Evolutionary conservation across 2,888 invertebrate species (phyloP), one percentile per base, ranked within the genome.

Genomic region (Ariolimax columbianus): DNA sequence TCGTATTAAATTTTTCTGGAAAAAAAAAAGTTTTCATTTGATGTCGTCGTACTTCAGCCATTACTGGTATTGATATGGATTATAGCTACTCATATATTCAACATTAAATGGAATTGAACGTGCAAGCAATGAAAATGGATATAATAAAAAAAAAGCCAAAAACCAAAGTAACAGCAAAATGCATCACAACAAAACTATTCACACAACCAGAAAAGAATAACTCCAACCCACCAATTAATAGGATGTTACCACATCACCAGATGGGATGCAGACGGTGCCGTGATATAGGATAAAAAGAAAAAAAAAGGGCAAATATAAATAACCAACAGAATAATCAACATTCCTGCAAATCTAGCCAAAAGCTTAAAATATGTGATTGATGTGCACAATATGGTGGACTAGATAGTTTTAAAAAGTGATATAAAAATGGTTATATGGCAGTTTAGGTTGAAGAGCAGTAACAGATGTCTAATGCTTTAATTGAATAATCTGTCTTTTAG

Each of bases 161-260:
- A 59, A n/a, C 30, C 40, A 43, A 63, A 77, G 40, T 59, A 43
- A 63, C 38, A 66, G 26, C 36, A 7, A 30, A 70, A 26, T 51
- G 36, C 23, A 66, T 19, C 23, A 77, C 23, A 3, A 55, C 36
- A 79, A 59, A 43, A 70, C 47, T 80, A 80, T 33, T 70, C 70
- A 80, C 70, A 68, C 30, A 51, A 33, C 19, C 14, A 9, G 26
- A 14, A 79, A 36, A 38, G 63, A 23, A 30, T 26, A 72, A 82
- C 82, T 82, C 73, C 55, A 59, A 82, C 82, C 82, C 82, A 82
- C 82, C 82, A 72, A 82, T 55, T 47, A 47, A 68, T 26, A 82
- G 82, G 80, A 68, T 30, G 43, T 30, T 72, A 36, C 38, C 70
- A 72, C 59, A 55, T 82, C 82, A 82, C 82, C 82, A 72, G 33